Evolutionary conservation across 2,797 vertebrate species (phyloP), one percentile per base, ranked within the genome.

Genomic region (Falco peregrinus): DNA sequence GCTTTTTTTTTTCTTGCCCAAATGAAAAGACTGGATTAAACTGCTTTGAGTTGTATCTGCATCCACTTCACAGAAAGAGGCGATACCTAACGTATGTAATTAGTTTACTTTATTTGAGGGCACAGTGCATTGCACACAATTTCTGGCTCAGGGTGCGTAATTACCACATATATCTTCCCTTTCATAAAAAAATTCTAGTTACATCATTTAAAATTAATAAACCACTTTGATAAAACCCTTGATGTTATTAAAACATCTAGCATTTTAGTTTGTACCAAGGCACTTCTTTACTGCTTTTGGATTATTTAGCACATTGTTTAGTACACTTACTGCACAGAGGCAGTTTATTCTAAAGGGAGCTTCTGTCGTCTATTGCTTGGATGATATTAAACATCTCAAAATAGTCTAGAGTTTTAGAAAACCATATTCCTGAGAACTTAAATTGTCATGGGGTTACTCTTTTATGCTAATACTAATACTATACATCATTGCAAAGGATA

Each of bases 191-290:
- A 84, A 35, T 81, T 68, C 19, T 45, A 35, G 47, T 84, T 81
- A 33, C 60, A 48, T 75, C 2, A 75, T 80, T 85, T 80, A 83
- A 93, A 95, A 89, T 87, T 77, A 88, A 89, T 90, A 84, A 84
- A 71, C 61, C 3, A 12, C 54, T 74, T 29, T 47, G 59, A 65
- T 73, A 69, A 84, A 86, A 33, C 20, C 15, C 11, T 84, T 75
- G 56, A 45, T 75, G 21, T 80, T 79, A 79, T 59, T 90, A 85
- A 83, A 94, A 68, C 60, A 78, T 51, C 37, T 37, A 65, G 8
- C 28, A 29, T 79, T 86, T 93, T 50, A n/a, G 17, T 84, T 91
- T 89, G n/a, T 63, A 73, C 82, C 22, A 65, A 67, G 45, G 41
- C 37, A 60, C 5, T 70, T 85, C 35, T 80, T 47, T 60, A 60